Evolutionary conservation across 2,113 vertebrate species (phyloP).

Genomic region (Anguilla japonica): DNA sequence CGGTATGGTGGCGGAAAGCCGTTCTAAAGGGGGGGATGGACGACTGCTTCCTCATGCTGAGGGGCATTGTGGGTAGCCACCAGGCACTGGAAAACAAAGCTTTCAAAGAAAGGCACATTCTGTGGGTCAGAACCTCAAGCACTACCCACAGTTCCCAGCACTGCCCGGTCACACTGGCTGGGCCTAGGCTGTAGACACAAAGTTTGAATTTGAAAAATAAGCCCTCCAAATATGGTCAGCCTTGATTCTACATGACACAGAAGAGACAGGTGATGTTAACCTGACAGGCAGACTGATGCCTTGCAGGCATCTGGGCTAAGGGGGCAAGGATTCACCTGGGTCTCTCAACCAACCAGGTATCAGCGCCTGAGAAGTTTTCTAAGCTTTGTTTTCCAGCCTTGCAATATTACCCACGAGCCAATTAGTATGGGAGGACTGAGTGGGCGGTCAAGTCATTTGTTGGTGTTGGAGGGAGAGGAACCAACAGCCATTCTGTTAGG

Average conservation of each 20-base stretch:
- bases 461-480: conserved; percentile 34
- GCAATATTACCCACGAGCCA: not conserved
- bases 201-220: too few species aligned
- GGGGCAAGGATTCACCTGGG: too few species aligned
- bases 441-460: conserved; percentile 40
- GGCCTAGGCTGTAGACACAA: not conserved
- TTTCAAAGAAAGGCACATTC: conserved; percentile 43
- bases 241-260: too few species aligned
- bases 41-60: conserved; percentile 47
- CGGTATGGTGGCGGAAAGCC: too few species aligned
- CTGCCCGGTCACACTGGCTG: conserved; percentile 39
- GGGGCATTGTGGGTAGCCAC: conserved; percentile 54
- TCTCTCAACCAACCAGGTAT: too few species aligned
- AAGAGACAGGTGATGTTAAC: too few species aligned
- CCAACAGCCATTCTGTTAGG: conserved; percentile 52
- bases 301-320: too few species aligned
- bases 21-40: conserved; percentile 19
- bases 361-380: not conserved
- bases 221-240: too few species aligned
- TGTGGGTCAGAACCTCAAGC: conserved; percentile 37
- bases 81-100: conserved; percentile 55
- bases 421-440: not conserved
- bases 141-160: not conserved
- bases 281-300: too few species aligned
- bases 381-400: conserved; percentile 14